Percentiles rank a stretch among this genome's conserved stretches.
Evolutionary conservation across 1,140 invertebrate species (phyloP).

Genomic region (Drosophila funebris): DNA sequence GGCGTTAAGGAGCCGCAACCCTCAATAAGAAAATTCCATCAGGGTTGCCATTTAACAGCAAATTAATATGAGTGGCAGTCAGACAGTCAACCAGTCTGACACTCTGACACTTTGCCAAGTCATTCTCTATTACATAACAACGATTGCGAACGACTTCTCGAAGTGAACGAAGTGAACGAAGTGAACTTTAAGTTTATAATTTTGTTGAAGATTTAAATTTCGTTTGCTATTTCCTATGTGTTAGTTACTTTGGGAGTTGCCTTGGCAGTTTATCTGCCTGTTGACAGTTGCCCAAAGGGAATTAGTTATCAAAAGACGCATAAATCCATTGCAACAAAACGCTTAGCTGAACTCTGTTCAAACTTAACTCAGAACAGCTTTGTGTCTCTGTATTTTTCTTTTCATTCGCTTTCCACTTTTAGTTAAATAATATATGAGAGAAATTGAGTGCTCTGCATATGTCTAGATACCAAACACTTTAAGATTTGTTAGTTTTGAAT

Average conservation of each 20-base stretch:
- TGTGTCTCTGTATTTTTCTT: constrained; percentile 10
- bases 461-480: constrained; percentile 19
- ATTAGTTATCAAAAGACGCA: constrained; percentile 80
- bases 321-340: constrained; percentile 69
- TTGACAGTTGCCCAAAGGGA: constrained; percentile 78
- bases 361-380: constrained; percentile 4
- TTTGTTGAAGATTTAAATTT: not conserved
- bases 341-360: constrained; percentile 15
- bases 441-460: constrained; percentile 41
- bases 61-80: constrained; percentile 59
- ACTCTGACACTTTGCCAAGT: constrained; percentile 22
- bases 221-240: constrained; percentile 19
- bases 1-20: constrained; percentile 46
- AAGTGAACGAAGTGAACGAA: too few relatives aligned
- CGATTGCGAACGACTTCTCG: not conserved
- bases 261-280: constrained; percentile 72
- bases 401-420: constrained; percentile 20
- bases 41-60: constrained; percentile 52
- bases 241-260: constrained; percentile 38
- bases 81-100: constrained; percentile 11
- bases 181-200: not conserved
- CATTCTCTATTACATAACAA: not conserved
- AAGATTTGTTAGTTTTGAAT: not conserved
- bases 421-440: constrained; percentile 67
- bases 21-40: constrained; percentile 22